phyloP scores from a whole-genome alignment of 2,888 invertebrate species.

The Scaptomyza cyrtandrae region DNA sequence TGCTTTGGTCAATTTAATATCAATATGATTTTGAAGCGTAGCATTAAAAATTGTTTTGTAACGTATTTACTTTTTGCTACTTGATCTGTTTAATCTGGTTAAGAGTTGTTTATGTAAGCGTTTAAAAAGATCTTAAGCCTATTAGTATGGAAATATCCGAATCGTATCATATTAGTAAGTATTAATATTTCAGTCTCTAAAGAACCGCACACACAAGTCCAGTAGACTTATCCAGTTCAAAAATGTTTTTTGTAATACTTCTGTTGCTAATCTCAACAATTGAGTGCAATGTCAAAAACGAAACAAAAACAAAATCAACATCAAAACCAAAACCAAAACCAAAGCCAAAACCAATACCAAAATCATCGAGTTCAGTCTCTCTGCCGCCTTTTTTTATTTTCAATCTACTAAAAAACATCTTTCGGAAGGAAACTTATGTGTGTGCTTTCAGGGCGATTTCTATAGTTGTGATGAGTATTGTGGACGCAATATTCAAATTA shows the following conservation, averaged over 20 bases:
- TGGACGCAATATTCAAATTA: too few species aligned
- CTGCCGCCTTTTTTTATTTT: background rate
- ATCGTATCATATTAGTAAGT: too few species aligned
- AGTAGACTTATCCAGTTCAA: background rate
- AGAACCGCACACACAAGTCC: background rate
- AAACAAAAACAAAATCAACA: background rate
- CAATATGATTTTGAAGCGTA: background rate
- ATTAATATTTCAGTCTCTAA: background rate
- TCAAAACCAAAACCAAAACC: too few species aligned
- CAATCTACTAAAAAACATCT: background rate
- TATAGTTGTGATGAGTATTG: too few species aligned
- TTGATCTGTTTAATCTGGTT: background rate
- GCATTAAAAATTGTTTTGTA: background rate
- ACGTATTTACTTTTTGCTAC: background rate
- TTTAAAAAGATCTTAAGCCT: background rate
- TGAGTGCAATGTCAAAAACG: background rate
- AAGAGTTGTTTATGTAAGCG: background rate
- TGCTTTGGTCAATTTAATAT: background rate
- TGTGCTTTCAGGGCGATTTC: background rate
- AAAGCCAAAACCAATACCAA: too few species aligned
- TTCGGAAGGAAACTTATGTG: background rate
- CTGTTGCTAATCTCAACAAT: background rate
- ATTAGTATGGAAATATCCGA: background rate
- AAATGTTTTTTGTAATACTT: background rate
- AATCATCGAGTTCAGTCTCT: background rate